Evolutionary conservation across 1,140 invertebrate genomes (phyloP), one percentile per base, ranked within the genome.

Genomic region (Lasioglossum albipes): DNA sequence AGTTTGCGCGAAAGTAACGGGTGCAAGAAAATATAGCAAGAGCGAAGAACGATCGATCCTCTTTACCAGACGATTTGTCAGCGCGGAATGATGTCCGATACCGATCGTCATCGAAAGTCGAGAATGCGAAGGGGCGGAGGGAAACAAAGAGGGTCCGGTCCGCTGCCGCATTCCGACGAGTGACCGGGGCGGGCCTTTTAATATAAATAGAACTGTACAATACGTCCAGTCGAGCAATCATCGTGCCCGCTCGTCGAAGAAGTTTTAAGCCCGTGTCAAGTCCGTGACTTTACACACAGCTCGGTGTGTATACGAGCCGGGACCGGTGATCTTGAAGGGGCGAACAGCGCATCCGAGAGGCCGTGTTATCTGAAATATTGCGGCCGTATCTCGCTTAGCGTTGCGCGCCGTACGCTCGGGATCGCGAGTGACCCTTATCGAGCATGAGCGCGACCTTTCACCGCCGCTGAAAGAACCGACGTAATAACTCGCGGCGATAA

Each of bases 401-500:
- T 74, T 70, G 82, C 79, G 68, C 68, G 72, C 54, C 78, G 75
- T 79, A 80, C 73, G 84, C 81, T 81, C 70, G 59, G 64, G 72
- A 86, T 84, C 85, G 81, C 84, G 84, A 80, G 79, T 88, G 87
- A 89, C 84, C 83, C 87, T 89, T 89, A 89, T 88, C 87, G 87
- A 84, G 75, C 85, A 83, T 83, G 76, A 84, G 69, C 86, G 87
- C 84, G 84, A 88, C 87, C 87, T 88, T 87, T 88, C 82, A 71
- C 75, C 82, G 84, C 76, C 84, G 82, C 68, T 86, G 82, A 88
- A 88, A 88, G 87, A 88, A 87, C 88, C 84, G 57, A 82, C 75
- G 87, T 89, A 89, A 89, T 89, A 89, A 89, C 81, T 88, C 87
- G 88, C 87, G 82, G 81, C 85, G 88, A 88, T 89, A 87, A 88